Evolutionary conservation across 1,140 invertebrate species (phyloP).

Genomic region (Rhagoletis zephyria): DNA sequence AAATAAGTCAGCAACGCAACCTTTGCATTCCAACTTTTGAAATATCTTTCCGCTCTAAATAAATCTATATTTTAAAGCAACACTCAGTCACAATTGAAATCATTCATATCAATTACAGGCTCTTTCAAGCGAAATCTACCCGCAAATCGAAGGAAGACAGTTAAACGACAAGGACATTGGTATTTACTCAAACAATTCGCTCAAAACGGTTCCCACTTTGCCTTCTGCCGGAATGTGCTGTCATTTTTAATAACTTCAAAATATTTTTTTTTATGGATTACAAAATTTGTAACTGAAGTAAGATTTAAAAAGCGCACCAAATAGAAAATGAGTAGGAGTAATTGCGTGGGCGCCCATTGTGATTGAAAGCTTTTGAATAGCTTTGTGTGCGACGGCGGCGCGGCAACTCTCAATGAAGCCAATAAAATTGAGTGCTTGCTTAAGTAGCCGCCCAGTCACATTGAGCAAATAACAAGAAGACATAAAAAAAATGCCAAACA

Average conservation of each 20-base stretch:
- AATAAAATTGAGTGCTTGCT: conserved; percentile 54
- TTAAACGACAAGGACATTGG: conserved; percentile 31
- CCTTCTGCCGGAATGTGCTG: background rate
- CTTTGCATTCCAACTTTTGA: background rate
- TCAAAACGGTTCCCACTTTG: background rate
- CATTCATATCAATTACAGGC: conserved; percentile 27
- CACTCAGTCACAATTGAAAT: background rate
- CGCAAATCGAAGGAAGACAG: background rate
- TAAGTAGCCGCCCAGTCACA: conserved; percentile 5
- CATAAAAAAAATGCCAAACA: background rate
- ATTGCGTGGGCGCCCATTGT: background rate
- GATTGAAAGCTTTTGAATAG: conserved; percentile 46
- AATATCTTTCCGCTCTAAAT: background rate
- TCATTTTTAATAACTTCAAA: conserved; percentile 47
- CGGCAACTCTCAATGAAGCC: background rate
- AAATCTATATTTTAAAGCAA: background rate
- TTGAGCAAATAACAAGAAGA: background rate
- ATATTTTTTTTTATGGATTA: conserved; percentile 17
- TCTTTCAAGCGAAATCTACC: background rate
- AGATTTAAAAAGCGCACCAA: background rate
- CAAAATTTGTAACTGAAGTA: background rate
- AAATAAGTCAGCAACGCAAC: background rate
- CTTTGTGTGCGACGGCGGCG: background rate
- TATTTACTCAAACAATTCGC: conserved; percentile 46
- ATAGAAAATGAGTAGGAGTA: background rate